Base-by-base conservation (phyloP, 64 coral and sea anemone species). In the Acropora tenuis region DNA sequence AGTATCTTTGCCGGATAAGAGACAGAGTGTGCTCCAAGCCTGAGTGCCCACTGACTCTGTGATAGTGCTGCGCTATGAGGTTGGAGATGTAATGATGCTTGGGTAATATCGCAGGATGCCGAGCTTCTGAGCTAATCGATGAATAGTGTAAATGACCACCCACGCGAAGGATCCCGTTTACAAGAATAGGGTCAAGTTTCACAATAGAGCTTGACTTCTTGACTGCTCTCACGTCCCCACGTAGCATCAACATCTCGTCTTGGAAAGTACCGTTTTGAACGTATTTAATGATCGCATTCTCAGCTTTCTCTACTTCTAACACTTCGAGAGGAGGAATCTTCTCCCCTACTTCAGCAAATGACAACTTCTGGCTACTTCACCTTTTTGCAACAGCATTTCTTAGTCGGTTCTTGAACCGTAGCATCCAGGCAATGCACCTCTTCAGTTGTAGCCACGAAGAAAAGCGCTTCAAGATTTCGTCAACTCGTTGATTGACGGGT, bases 121-220 rank as follows among this genome's bases (percentile, higher is more conserved):
- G 67, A 65, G 82, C 82, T 50, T 85, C 59, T 65, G 2, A 17
- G 30, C 10, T 16, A 59, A 85, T 69, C 8, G 82, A 48, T 40
- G 85, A 67, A 18, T 88, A 42, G 40, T 58, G 67, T 42, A 88
- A n/a, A 3, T 69, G 85, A 42, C 85, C 85, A 48, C 84, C 84
- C 1, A 87, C 66, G 16, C 84, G 41, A 16, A 87, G n/a, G 48
- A 72, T 16, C 18, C 85, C 85, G 15, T 88, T 47, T 4, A 74
- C 72, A 19, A 89, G 9, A 47, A 77, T 42, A 16, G 87, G 87
- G 44, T 89, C 52, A 17, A 89, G 30, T 44, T 90, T 90, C 9
- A 68, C 63, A 6, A 89, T 89, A 3, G 48, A 40, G 61, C 85
- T 88, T 48, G 85, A 88, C 12, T 88, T 75, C 47, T 88, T 88